Percentiles rank a stretch among this genome's conserved stretches.
phyloP scores from a whole-genome alignment of 2,797 vertebrate species.

The Sus cebifrons region DNA sequence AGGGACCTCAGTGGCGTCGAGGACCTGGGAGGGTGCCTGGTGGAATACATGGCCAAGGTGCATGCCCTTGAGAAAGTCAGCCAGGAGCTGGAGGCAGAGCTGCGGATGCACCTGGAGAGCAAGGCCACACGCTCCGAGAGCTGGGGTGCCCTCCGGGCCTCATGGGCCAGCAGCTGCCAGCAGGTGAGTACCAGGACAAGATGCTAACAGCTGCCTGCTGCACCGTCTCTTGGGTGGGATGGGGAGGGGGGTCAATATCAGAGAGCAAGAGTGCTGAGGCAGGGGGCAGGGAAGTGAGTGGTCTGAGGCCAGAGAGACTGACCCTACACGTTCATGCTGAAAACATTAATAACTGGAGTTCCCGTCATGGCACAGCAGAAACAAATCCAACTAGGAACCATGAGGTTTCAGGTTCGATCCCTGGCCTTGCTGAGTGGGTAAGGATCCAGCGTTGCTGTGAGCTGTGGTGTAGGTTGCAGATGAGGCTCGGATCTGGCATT shows the following conservation, averaged over 20 bases:
- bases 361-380: too few species aligned
- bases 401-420: too few species aligned
- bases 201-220: background rate
- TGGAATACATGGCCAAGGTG: constrained; percentile 97
- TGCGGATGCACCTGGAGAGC: constrained; percentile 94
- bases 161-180: constrained; percentile 96
- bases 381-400: too few species aligned
- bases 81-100: constrained; percentile 96
- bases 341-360: background rate
- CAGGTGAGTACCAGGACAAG: constrained; percentile 91
- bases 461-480: too few species aligned
- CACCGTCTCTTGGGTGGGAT: background rate
- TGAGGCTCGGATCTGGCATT: too few species aligned
- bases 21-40: constrained; percentile 93
- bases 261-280: background rate
- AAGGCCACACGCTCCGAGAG: constrained; percentile 91
- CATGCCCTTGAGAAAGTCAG: constrained; percentile 95
- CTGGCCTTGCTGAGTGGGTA: too few species aligned
- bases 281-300: too few species aligned
- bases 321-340: background rate
- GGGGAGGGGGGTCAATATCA: background rate
- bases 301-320: background rate
- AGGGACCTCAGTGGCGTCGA: constrained; percentile 86
- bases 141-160: constrained; percentile 93
- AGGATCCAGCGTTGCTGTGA: too few species aligned